Evolutionary conservation across 2,113 vertebrate genomes (phyloP), one percentile per base, ranked within the genome.

Genomic region (Periophthalmus modestus): DNA sequence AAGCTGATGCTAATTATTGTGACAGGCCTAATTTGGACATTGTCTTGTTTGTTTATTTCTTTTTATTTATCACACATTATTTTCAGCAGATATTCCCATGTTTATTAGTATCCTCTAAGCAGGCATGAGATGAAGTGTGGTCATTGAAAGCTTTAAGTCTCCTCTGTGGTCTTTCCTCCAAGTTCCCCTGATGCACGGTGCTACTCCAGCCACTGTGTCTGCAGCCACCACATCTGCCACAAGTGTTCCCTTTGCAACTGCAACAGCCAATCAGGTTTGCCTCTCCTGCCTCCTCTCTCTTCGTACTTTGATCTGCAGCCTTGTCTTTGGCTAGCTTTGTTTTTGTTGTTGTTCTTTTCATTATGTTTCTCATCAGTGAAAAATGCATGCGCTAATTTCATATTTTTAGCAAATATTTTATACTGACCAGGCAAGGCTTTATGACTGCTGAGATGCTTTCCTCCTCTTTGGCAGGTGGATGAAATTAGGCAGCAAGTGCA

Each of bases 111-210:
- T 62, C 55, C 62, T 63, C 59, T 66, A 70, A 18, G 59, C 77
- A 65, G 80, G 78, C 61, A 1, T 74, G 57, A 13, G 68, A 82
- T 73, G 23, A 75, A 75, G 74, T 78, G 39, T 75, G 39, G 28
- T 69, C 34, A 71, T 66, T 19, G 52, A 68, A 71, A 68, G 68
- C 71, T 83, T 80, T 62, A 14, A 71, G 75, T 80, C 75, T 82
- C 66, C 80, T 78, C 61, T 68, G 89, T 96, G 95, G 94, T 96
- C 70, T 96, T 95, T 97, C 93, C 94, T 94, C 93, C 93, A 99
- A 94, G 98, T 99, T 96, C 97, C 97, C 95, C 98, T 99, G 98
- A 96, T 99, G 98, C 98, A 99, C 96, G 96, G 96, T 95, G 97
- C 96, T 96, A 95, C 95, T 92, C 97, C 95, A 91, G 96, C 95